Evolutionary conservation across 2,888 invertebrate genomes (phyloP), one percentile per base, ranked within the genome.

Genomic region (Nesidiocoris tenuis): DNA sequence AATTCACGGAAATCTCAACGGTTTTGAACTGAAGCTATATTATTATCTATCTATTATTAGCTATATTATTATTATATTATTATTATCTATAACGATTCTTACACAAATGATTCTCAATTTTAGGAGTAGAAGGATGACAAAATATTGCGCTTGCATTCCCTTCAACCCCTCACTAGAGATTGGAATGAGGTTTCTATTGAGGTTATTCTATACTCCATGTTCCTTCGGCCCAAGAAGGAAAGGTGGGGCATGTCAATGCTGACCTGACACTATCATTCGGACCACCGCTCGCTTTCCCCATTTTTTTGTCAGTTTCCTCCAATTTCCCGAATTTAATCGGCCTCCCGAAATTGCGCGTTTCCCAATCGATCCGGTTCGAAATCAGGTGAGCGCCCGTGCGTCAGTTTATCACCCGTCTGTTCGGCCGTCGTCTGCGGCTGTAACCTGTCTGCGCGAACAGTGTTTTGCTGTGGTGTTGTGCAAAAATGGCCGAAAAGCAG

Each of bases 401-500:
- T n/a, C n/a, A 39, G 12, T 39, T 39, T 39, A 39, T 39, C 39
- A 3, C 3, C 12, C 39, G 3, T 7, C 3, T 12, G 39, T 39
- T 39, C 39, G 3, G 39, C 39, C 39, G 12, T 12, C 12, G 12
- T 7, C 39, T 39, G 39, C 39, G 39, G 16, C 59, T 59, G 70
- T 70, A 70, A 70, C 70, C 70, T 70, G 70, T 67, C 70, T 25
- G n/a, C 54, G 70, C n/a, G 70, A 70, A 67, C 67, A 70, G 70
- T 70, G 70, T 70, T 70, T 70, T 72, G 72, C 74, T 61, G 72
- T 74, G 66, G 77, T 78, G 78, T 79, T 78, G 80, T 80, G 80
- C 78, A 80, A 79, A 79, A 80, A 80, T 80, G 80, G 80, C 80
- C 76, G 80, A 80, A 77, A 79, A 77, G 74, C 79, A 78, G 78